phyloP scores from a whole-genome alignment of 2,888 invertebrate genomes.

The Agrotis ipsilon region DNA sequence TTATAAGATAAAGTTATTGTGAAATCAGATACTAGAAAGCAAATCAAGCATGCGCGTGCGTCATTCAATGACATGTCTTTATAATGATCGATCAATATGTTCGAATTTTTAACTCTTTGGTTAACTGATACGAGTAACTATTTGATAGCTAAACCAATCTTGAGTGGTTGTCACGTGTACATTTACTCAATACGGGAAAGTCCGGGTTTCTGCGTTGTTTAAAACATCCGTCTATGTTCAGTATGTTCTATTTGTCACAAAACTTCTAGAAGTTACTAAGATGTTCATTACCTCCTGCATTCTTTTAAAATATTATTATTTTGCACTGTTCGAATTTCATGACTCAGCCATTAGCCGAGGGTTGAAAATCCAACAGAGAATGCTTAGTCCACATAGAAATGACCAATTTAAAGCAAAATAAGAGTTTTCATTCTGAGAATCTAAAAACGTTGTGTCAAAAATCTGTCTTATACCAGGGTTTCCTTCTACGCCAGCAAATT shows the following conservation, averaged over 20 bases:
- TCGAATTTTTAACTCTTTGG: background rate
- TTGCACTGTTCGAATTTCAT: background rate
- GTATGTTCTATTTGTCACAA: background rate
- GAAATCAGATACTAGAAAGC: slow-evolving; percentile 15
- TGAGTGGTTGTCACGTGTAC: background rate
- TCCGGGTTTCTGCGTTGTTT: background rate
- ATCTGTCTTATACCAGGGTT: background rate
- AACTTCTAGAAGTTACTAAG: background rate
- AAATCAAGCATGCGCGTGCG: slow-evolving; percentile 12
- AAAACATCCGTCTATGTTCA: too few species aligned
- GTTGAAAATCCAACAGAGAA: background rate
- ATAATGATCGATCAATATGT: slow-evolving; percentile 4
- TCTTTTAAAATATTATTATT: too few species aligned
- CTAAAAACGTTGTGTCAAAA: background rate
- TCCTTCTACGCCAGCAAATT: background rate
- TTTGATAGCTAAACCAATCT: background rate
- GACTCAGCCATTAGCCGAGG: background rate
- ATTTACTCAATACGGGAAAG: slow-evolving; percentile 5
- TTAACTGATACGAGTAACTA: too few species aligned
- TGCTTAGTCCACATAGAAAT: background rate
- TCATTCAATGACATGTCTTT: slow-evolving; percentile 17
- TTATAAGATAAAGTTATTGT: slow-evolving; percentile 14
- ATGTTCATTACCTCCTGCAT: background rate
- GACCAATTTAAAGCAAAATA: background rate
- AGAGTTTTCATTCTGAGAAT: background rate